Evolutionary conservation across 2,113 vertebrate species (phyloP).

Genomic region (Solenodon paradoxus): DNA sequence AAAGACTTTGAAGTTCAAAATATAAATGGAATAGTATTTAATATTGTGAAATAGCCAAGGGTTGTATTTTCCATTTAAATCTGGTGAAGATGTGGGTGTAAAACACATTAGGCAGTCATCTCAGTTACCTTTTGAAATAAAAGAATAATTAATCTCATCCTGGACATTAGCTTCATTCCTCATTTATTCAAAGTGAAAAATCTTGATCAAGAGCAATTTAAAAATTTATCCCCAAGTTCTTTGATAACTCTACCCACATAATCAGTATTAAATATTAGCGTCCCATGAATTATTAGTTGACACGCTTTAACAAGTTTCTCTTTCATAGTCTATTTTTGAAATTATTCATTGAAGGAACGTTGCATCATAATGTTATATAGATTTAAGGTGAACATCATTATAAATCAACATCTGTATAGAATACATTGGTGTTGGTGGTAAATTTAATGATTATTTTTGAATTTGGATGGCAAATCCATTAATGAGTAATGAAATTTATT

Average conservation of each 20-base stretch:
- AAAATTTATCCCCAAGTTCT: background rate
- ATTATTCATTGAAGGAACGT: no score
- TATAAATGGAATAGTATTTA: background rate
- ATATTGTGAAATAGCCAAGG: background rate
- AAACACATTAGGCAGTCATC: background rate
- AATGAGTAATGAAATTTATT: background rate
- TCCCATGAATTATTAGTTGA: background rate
- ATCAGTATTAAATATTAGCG: background rate
- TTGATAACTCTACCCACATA: background rate
- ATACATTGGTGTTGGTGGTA: no score
- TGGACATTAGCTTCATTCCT: background rate
- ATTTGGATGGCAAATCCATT: background rate
- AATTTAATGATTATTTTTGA: background rate
- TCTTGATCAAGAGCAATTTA: background rate
- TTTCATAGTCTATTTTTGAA: no score
- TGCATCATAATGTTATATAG: no score
- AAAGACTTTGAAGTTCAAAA: slow-evolving; percentile 1
- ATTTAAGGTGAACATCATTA: no score
- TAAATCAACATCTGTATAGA: no score
- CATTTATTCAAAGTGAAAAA: background rate
- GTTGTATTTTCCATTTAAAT: background rate
- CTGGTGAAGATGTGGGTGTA: background rate
- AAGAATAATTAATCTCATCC: background rate
- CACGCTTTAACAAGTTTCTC: background rate
- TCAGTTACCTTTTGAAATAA: background rate